These are phyloP conservation scores for Dasyurus viverrinus DNA, from an alignment of 2,113 vertebrate genomes.

Conservation along the genomic window DNA sequence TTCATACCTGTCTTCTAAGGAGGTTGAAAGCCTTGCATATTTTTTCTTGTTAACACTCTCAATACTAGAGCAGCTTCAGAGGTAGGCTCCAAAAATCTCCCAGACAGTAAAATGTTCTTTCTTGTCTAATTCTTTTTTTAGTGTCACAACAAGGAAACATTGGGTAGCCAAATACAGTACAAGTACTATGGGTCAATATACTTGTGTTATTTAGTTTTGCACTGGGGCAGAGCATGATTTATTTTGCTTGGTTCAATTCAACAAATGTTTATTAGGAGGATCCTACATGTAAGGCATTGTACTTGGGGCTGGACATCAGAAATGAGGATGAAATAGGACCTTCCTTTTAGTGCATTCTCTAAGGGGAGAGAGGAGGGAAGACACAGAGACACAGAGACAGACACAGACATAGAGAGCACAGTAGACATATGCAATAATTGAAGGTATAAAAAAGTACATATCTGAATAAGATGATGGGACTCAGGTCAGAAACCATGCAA, in stretches of 20 bases:
- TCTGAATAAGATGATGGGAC: neutral
- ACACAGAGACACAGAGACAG: neutral
- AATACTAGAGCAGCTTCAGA: slow-evolving; percentile 46
- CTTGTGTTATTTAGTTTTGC: slow-evolving; percentile 26
- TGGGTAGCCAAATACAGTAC: neutral
- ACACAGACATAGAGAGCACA: neutral
- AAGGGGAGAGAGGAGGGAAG: neutral
- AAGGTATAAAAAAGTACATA: neutral
- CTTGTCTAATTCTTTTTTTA: slow-evolving; percentile 20
- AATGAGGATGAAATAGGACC: neutral
- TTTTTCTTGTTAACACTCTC: slow-evolving; percentile 56
- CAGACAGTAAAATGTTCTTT: slow-evolving; percentile 3
- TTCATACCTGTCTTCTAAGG: slow-evolving; percentile 63
- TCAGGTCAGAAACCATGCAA: slow-evolving; percentile 7
- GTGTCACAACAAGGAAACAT: neutral
- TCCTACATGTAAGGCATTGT: neutral
- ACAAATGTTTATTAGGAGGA: neutral
- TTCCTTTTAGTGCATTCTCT: neutral
- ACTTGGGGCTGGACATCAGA: neutral
- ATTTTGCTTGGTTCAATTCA: neutral
- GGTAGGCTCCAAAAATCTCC: slow-evolving; percentile 38
- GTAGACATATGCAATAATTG: neutral
- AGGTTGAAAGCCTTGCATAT: slow-evolving; percentile 63
- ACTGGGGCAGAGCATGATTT: neutral
- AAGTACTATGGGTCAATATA: neutral